Conservation (phyloP, 2,888 invertebrate genomes). For the Chaetogeoica ovagalla region DNA sequence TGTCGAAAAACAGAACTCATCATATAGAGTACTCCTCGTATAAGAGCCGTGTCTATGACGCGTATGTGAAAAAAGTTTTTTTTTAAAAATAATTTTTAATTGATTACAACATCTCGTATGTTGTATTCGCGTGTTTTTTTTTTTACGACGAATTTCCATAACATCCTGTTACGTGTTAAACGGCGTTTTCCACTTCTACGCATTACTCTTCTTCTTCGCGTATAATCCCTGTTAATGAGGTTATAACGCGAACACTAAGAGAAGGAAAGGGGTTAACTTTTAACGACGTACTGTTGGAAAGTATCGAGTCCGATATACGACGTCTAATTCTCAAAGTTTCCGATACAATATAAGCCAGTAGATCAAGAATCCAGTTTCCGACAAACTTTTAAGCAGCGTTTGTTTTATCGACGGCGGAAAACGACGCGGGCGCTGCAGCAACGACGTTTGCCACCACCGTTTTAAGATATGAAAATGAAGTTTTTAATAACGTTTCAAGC, state of each 20-base stretch:
- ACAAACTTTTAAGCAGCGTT: conserved; percentile 28
- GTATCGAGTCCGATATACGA: background rate
- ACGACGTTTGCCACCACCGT: background rate
- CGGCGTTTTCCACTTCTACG: no score
- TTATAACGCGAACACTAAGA: background rate
- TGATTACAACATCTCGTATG: no score
- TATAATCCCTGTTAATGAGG: background rate
- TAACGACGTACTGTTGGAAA: background rate
- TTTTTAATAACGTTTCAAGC: conserved; percentile 28
- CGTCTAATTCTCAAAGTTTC: conserved; percentile 13
- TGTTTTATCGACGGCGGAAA: conserved; percentile 1
- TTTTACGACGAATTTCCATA: no score
- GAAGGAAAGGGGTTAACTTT: background rate
- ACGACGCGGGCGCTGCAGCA: no score
- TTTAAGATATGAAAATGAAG: background rate
- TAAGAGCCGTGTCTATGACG: no score
- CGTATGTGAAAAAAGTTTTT: no score
- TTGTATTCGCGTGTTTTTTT: no score
- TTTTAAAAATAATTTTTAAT: no score
- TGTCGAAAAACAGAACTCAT: no score
- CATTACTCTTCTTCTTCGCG: no score
- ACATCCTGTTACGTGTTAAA: no score
- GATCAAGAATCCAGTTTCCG: conserved; percentile 23
- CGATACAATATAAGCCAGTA: conserved; percentile 6
- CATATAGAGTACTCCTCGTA: no score